Conservation (phyloP, 2,113 vertebrate genomes). For the Choloepus hoffmanni region DNA sequence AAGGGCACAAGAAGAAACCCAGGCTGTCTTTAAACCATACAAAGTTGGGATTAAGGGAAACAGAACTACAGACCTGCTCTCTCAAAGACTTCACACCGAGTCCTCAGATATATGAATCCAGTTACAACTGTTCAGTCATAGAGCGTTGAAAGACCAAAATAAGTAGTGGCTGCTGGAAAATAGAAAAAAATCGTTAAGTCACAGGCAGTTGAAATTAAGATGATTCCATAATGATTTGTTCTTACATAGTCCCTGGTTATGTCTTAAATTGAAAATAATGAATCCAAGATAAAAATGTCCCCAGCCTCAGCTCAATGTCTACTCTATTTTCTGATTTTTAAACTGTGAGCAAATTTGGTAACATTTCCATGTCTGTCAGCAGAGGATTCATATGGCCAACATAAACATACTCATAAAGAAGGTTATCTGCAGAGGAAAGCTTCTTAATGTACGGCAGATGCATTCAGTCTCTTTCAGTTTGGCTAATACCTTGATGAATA, state of each 20-base stretch:
- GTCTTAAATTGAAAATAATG: too few relatives aligned
- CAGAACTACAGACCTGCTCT: too few relatives aligned
- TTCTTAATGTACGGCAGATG: not conserved
- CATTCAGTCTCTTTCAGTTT: not conserved
- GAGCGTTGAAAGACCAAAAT: too few relatives aligned
- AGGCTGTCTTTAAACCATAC: not conserved
- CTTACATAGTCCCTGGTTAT: too few relatives aligned
- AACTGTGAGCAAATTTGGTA: not conserved
- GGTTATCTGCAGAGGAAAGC: not conserved
- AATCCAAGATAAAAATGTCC: not conserved
- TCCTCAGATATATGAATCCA: not conserved
- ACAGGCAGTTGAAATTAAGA: not conserved
- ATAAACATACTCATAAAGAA: not conserved
- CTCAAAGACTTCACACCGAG: too few relatives aligned
- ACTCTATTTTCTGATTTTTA: conserved; percentile 35
- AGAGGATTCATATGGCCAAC: not conserved
- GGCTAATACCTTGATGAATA: not conserved
- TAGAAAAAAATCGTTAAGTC: too few relatives aligned
- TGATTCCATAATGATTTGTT: too few relatives aligned
- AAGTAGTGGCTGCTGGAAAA: too few relatives aligned
- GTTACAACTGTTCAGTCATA: fast-evolving
- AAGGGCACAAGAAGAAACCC: not conserved
- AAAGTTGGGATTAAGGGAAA: too few relatives aligned
- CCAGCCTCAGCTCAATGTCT: fast-evolving
- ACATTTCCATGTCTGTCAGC: not conserved